Evolutionary conservation across 2,113 vertebrate genomes (phyloP).

Genomic region (Strix aluco): DNA sequence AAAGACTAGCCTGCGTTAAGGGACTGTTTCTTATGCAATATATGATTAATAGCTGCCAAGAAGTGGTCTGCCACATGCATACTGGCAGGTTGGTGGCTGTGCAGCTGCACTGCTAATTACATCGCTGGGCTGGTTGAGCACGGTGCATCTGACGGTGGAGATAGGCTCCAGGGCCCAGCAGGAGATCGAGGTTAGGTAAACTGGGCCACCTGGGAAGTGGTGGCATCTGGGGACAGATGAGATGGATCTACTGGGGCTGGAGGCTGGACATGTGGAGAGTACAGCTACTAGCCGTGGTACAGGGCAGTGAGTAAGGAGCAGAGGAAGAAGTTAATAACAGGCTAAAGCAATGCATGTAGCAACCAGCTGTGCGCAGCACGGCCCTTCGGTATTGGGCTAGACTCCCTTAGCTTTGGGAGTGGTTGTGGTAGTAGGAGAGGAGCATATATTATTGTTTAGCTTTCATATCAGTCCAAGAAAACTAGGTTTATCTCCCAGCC

Average conservation of each 20-base stretch:
- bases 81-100: not conserved
- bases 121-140: not conserved
- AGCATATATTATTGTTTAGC: not conserved
- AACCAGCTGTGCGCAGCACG: not conserved
- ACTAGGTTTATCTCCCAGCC: not conserved
- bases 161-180: not conserved
- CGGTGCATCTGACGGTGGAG: not conserved
- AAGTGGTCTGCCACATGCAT: not conserved
- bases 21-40: not conserved
- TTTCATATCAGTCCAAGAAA: not conserved
- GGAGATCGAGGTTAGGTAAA: not conserved
- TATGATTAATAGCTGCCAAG: constrained; percentile 20
- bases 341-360: not conserved
- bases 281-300: not conserved
- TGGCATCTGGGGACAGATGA: not conserved
- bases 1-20: not conserved
- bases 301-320: not conserved
- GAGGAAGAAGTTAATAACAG: not conserved
- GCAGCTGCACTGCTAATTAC: not conserved
- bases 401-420: not conserved
- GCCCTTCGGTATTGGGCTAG: not conserved
- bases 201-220: not conserved
- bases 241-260: not conserved
- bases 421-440: not conserved
- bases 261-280: not conserved